Evolutionary conservation across 2,797 vertebrate genomes (phyloP).

Genomic region (Rhinoraja longicauda): DNA sequence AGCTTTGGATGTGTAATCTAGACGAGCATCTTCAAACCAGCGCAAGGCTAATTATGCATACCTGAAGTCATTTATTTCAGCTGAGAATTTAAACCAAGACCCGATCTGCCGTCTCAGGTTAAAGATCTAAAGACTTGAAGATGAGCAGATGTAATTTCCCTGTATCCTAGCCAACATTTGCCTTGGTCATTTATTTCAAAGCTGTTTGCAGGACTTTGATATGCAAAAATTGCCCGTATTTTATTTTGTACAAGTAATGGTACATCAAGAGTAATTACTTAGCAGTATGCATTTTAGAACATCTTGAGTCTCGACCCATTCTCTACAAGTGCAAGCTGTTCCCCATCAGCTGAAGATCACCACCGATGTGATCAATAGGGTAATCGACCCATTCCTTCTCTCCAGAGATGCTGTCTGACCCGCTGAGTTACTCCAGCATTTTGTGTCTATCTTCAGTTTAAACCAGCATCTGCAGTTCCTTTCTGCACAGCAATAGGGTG

Average conservation of each 20-base stretch:
- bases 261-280: neutral
- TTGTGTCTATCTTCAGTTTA: too few relatives aligned
- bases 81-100: neutral
- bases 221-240: neutral
- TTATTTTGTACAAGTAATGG: neutral
- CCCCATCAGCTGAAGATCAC: neutral
- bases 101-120: neutral
- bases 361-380: too few relatives aligned
- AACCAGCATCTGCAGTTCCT: too few relatives aligned
- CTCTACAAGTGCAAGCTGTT: neutral
- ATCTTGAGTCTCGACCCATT: neutral
- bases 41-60: neutral
- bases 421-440: too few relatives aligned
- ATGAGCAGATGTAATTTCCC: neutral
- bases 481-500: neutral
- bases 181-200: neutral
- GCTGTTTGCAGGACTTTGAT: too few relatives aligned
- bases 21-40: neutral
- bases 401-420: too few relatives aligned
- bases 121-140: neutral
- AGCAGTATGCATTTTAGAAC: neutral
- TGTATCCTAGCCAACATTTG: neutral
- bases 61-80: neutral
- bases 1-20: neutral
- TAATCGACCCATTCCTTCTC: neutral